These are phyloP conservation scores for Chaetodon trifascialis DNA, from an alignment of 2,113 vertebrate genomes.

Conservation along the genomic window DNA sequence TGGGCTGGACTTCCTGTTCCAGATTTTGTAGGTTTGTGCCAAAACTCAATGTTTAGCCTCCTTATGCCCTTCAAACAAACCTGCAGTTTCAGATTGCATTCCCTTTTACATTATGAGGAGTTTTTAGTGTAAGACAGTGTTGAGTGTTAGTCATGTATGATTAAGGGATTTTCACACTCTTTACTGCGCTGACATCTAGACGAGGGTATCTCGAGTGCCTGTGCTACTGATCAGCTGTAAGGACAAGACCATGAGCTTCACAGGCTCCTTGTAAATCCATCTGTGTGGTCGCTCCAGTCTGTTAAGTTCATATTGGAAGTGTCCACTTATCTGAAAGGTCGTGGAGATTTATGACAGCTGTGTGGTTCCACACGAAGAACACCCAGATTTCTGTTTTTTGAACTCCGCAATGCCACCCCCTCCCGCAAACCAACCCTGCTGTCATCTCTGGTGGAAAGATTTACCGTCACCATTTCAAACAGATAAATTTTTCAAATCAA, in stretches of 20 bases:
- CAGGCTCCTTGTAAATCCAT: constrained; percentile 35
- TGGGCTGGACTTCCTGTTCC: constrained; percentile 20
- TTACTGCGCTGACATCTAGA: constrained; percentile 5
- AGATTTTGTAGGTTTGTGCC: constrained; percentile 40
- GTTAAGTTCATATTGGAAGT: constrained; percentile 53
- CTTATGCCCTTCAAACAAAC: constrained; percentile 20
- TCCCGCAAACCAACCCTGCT: constrained; percentile 20
- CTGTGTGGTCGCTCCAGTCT: constrained; percentile 54
- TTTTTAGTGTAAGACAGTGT: constrained; percentile 3
- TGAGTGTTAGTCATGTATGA: constrained; percentile 13
- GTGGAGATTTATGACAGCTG: constrained; percentile 59
- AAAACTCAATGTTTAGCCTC: constrained; percentile 31
- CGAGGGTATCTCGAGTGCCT: neutral
- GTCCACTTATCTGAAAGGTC: constrained; percentile 53
- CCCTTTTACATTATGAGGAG: neutral
- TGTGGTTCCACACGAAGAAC: constrained; percentile 51
- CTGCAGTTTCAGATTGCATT: constrained; percentile 7
- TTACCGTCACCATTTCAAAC: constrained; percentile 55
- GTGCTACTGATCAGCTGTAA: constrained; percentile 11
- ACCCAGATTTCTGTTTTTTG: constrained; percentile 50
- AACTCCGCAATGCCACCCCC: constrained; percentile 24
- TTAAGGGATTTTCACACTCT: constrained; percentile 10
- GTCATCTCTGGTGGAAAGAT: constrained; percentile 49
- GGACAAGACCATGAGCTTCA: neutral
- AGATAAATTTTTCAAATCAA: constrained; percentile 53